Conservation (phyloP, 2,888 invertebrate genomes). For the Ophion ventricosus region DNA sequence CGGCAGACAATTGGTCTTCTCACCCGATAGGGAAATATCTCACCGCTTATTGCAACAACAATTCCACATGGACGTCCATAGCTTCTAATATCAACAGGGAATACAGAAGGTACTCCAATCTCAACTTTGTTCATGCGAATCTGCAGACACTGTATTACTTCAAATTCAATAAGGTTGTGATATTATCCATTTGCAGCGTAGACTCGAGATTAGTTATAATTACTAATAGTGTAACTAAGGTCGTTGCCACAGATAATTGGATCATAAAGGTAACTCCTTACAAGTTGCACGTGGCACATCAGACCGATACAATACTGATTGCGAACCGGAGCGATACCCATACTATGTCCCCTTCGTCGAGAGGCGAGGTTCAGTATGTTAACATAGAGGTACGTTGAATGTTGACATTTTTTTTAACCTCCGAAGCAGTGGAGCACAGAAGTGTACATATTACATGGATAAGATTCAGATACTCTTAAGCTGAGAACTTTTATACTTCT, state of each 20-base stretch:
- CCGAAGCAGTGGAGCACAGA: too few relatives aligned
- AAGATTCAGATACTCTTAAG: too few relatives aligned
- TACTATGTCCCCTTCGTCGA: constrained; percentile 87
- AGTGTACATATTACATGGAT: too few relatives aligned
- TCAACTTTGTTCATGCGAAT: neutral
- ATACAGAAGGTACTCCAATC: constrained; percentile 86
- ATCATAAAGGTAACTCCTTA: constrained; percentile 93
- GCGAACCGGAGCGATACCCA: constrained; percentile 91
- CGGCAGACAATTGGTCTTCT: constrained; percentile 87
- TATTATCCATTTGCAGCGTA: constrained; percentile 41
- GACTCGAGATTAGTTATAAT: constrained; percentile 88
- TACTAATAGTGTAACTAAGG: constrained; percentile 88
- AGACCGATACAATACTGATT: constrained; percentile 90
- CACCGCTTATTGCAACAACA: constrained; percentile 87
- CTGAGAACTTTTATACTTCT: neutral
- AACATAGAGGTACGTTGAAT: constrained; percentile 86
- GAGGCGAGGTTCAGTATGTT: constrained; percentile 91
- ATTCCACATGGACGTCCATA: constrained; percentile 88
- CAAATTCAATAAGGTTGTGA: neutral
- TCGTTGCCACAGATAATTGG: constrained; percentile 94
- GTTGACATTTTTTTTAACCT: neutral
- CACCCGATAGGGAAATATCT: constrained; percentile 91
- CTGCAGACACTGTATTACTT: neutral
- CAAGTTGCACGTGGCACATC: constrained; percentile 89
- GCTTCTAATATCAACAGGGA: constrained; percentile 90